Evolutionary conservation across 2,113 vertebrate genomes (phyloP).

Genomic region (Thoracochromis brauschi): DNA sequence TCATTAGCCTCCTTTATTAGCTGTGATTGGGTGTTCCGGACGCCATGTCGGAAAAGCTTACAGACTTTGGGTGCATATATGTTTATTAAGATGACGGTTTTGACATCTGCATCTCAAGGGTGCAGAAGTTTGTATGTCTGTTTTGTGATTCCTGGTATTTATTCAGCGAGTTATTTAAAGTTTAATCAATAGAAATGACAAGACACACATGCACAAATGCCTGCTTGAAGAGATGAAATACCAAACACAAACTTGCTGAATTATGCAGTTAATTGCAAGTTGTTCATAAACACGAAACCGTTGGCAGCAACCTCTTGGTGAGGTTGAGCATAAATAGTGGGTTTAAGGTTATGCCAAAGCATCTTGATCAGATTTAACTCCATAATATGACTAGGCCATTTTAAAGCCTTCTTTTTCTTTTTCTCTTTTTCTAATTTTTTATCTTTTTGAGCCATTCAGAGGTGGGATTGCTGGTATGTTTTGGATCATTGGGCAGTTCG

Average conservation of each 20-base stretch:
- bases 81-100: constrained; percentile 9
- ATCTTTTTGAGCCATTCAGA: neutral
- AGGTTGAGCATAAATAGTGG: neutral
- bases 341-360: neutral
- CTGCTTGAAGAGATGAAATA: neutral
- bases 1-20: constrained; percentile 59
- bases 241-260: neutral
- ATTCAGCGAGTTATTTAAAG: neutral
- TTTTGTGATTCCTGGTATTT: neutral
- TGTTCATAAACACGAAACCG: neutral
- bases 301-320: neutral
- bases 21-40: constrained; percentile 47
- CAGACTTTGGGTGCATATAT: constrained; percentile 4
- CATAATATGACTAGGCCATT: accelerated
- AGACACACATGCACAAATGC: neutral
- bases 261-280: neutral
- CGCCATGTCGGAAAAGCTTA: neutral
- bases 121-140: neutral
- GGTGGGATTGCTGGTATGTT: neutral
- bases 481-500: accelerated
- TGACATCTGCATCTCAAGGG: neutral
- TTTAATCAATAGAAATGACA: neutral
- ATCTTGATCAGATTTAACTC: neutral
- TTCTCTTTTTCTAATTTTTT: neutral
- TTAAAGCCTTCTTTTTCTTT: neutral